Evolutionary conservation across 2,888 invertebrate species (phyloP).

Genomic region (Chorisops tibialis): DNA sequence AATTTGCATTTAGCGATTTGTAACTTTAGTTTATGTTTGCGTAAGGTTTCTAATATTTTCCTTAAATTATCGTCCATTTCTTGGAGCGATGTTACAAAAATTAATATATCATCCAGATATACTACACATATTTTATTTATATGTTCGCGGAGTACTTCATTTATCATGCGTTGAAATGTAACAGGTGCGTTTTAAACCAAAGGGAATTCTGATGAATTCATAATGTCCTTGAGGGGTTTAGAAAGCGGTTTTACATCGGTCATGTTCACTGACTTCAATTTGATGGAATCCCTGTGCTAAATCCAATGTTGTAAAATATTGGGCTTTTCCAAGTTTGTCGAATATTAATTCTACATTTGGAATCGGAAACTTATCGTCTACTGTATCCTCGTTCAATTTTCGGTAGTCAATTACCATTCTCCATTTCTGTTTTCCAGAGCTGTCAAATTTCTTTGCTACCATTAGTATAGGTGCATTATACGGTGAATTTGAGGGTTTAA

Average conservation of each 20-base stretch:
- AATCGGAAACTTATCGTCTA: too few species aligned
- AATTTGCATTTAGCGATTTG: constrained; percentile 1
- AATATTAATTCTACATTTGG: too few species aligned
- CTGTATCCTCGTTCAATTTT: constrained; percentile 33
- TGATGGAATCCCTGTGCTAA: constrained; percentile 15
- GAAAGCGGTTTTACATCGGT: constrained; percentile 40
- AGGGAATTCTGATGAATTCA: constrained; percentile 42
- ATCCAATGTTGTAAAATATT: too few species aligned
- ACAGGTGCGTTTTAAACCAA: constrained; percentile 46
- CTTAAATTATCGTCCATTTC: background rate
- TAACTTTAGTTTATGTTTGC: background rate
- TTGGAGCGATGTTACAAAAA: too few species aligned
- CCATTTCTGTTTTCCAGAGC: constrained; percentile 34
- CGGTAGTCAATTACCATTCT: constrained; percentile 34
- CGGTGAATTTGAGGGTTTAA: background rate
- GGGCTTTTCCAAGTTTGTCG: too few species aligned
- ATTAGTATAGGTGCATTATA: constrained; percentile 33
- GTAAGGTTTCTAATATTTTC: constrained; percentile 1
- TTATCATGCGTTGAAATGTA: too few species aligned
- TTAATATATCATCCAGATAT: too few species aligned
- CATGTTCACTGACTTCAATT: constrained; percentile 24
- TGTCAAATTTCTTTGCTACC: constrained; percentile 35
- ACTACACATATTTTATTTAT: too few species aligned
- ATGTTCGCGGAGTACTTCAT: too few species aligned
- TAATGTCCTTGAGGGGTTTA: constrained; percentile 32